Base-by-base conservation (phyloP, 2,888 invertebrate genomes). In the Phyllotreta cruciferae region DNA sequence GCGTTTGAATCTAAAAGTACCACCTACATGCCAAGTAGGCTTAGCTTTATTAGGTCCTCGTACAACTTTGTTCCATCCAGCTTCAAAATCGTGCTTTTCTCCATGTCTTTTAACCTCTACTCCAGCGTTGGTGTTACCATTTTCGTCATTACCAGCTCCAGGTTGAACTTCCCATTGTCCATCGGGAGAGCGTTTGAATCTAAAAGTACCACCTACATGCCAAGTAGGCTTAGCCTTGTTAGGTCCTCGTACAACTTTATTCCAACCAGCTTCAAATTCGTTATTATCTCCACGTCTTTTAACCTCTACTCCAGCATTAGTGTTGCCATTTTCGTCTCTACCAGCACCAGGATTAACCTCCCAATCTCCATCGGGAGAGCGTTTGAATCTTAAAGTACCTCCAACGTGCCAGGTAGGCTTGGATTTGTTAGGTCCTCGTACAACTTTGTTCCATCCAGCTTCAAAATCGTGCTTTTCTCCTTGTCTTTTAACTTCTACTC, bases 1-100 rank as follows among this genome's bases (percentile, higher is more conserved):
- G 8, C 54, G 38, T 39, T 34, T 55, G 13, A 14, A 67, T 41
- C 62, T 56, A 54, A 56, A 57, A 14, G 61, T 65, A 41, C 66
- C 69, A 39, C 67, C 67, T 44, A 69, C 66, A 44, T 64, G 62
- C 66, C 66, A 69, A n/a, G 64, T 66, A 13, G 67, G 67, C 47
- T 66, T 64, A 1, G 64, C 63, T 58, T 60, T 69, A 6, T 52
- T 47, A 7, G 66, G 69, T 10, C 69, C 69, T 10, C 49, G 37
- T 5, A 69, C 45, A 13, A 66, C 66, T 60, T 69, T 69, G n/a
- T 47, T 52, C 67, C 67, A 67, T 50, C 63, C 64, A 45, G 66
- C 69, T 36, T 64, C 54, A 39, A 69, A 42, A 45, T 69, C 66
- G 52, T 66, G 66, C 13, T 66, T 41, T 10, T 63, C 42, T 52